These are phyloP conservation scores for Falco concolor DNA, from an alignment of 2,797 vertebrate genomes.

Conservation along the genomic window DNA sequence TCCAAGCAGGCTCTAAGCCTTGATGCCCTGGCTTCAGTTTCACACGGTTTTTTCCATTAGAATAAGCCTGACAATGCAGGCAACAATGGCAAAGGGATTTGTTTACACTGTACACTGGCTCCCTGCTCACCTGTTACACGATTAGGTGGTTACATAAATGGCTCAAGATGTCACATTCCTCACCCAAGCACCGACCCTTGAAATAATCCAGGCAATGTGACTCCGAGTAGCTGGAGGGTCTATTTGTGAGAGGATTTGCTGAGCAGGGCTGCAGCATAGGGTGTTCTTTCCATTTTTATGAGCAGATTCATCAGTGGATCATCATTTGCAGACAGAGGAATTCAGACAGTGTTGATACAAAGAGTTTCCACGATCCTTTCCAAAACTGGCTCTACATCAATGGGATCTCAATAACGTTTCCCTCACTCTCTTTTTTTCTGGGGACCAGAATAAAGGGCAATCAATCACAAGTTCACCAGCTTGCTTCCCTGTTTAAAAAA, in stretches of 20 bases:
- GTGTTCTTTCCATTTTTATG: conserved; percentile 1
- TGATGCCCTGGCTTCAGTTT: background rate
- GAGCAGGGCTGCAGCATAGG: background rate
- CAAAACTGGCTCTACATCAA: background rate
- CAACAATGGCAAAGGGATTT: background rate
- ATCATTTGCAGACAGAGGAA: background rate
- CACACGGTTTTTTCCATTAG: background rate
- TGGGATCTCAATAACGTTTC: background rate
- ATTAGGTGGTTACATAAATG: background rate
- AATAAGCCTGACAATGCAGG: background rate
- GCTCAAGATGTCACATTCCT: conserved; percentile 11
- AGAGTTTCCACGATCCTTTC: background rate
- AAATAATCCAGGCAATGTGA: background rate
- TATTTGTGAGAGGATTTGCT: background rate
- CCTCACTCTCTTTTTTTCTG: background rate
- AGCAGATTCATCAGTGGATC: background rate
- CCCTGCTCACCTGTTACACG: background rate
- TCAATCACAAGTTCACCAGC: background rate
- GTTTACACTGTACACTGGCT: conserved; percentile 16
- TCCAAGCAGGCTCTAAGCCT: background rate
- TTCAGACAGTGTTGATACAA: background rate
- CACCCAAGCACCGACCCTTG: background rate
- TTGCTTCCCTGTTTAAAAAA: background rate
- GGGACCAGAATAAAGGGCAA: background rate
- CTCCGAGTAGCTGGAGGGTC: background rate